Evolutionary conservation across 92 coral and sea anemone genomes (phyloP).

Genomic region (Paragorgia papillata): DNA sequence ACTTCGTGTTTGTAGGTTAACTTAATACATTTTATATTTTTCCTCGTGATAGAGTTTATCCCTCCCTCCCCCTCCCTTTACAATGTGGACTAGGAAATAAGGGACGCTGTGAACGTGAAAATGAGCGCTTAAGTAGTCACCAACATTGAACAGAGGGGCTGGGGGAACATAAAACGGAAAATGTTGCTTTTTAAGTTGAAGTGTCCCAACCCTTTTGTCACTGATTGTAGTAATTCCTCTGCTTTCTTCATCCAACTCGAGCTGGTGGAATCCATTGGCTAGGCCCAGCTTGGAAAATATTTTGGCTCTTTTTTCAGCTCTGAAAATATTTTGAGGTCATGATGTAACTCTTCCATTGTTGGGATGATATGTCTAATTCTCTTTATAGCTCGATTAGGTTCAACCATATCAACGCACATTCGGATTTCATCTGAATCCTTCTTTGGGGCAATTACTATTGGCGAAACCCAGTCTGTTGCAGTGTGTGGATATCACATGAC

Average conservation of each 20-base stretch:
- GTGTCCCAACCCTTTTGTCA: no score
- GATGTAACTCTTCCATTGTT: conserved; percentile 34
- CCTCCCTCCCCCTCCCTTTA: no score
- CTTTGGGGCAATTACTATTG: conserved; percentile 33
- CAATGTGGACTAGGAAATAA: no score
- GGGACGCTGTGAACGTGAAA: no score
- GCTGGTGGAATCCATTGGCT: conserved; percentile 43
- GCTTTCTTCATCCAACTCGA: conserved; percentile 39
- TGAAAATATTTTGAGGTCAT: conserved; percentile 24
- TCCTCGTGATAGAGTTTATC: no score
- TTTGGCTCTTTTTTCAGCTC: conserved; percentile 18
- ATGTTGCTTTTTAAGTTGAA: no score
- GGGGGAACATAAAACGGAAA: no score
- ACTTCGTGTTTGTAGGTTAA: no score
- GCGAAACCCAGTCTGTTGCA: conserved; percentile 35
- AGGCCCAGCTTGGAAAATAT: conserved; percentile 29
- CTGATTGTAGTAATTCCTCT: conserved; percentile 26
- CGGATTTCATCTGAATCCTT: conserved; percentile 28
- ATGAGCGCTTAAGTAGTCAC: no score
- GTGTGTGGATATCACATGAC: no score
- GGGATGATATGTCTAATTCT: conserved; percentile 42
- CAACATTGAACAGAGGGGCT: no score
- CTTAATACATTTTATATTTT: no score
- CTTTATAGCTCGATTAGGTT: conserved; percentile 35
- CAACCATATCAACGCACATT: conserved; percentile 38